These are phyloP conservation scores for Drosophila anceps DNA, from an alignment of 2,888 invertebrate genomes.

Conservation along the genomic window DNA sequence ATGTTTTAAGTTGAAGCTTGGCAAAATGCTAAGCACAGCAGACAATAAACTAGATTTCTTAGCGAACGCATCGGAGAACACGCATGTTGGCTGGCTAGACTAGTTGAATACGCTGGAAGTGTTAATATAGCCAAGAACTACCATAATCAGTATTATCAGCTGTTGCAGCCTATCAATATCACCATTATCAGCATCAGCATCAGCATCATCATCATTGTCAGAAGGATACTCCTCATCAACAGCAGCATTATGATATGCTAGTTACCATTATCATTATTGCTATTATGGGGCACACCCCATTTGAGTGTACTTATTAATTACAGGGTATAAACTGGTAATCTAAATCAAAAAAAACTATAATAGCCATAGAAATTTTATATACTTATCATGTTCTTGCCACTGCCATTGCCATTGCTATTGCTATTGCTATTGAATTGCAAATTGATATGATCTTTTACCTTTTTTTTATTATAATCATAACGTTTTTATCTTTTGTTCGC, in stretches of 20 bases:
- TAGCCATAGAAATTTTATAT: slow-evolving; percentile 1
- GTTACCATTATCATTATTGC: too few relatives aligned
- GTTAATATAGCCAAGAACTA: not conserved
- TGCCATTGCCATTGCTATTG: not conserved
- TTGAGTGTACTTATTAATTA: too few relatives aligned
- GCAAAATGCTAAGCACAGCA: slow-evolving; percentile 2
- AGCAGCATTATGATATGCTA: too few relatives aligned
- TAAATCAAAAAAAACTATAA: not conserved
- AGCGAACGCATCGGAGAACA: not conserved
- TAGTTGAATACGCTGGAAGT: not conserved
- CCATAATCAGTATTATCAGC: not conserved
- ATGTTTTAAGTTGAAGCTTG: not conserved
- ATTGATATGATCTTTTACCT: slow-evolving; percentile 4
- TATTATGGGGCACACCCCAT: too few relatives aligned
- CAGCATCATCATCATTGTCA: not conserved
- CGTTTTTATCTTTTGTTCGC: slow-evolving; percentile 9
- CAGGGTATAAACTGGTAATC: slow-evolving; percentile 19
- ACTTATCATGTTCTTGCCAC: slow-evolving; percentile 8
- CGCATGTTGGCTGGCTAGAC: not conserved
- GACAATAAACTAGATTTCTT: slow-evolving; percentile 8
- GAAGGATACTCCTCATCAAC: too few relatives aligned
- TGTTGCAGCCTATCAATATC: not conserved
- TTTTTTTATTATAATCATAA: not conserved
- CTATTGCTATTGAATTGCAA: slow-evolving; percentile 16
- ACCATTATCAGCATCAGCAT: not conserved